Evolutionary conservation across 2,888 invertebrate species (phyloP), one percentile per base, ranked within the genome.

Genomic region (Lepetodrilus schrolli): DNA sequence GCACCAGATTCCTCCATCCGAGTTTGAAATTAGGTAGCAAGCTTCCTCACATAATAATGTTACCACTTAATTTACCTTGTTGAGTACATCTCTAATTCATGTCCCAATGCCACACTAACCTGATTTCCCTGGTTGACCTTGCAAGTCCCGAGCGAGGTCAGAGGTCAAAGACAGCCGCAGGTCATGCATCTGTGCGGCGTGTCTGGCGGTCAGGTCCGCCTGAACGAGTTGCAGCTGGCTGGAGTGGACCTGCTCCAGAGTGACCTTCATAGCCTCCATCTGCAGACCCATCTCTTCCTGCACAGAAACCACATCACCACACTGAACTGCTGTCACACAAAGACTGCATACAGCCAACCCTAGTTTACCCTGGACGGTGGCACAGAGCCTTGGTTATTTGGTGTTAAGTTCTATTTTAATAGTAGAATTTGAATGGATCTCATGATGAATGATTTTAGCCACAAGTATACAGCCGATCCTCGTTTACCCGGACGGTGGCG

Each of bases 211-310:
- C 10, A 83, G 71, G 36, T 84, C 80, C 2, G 82, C 78, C 37
- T 78, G 73, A n/a, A 80, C 74, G 36, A 87, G 75, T 23, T 82
- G 77, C 5, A 81, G 17, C 71, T 86, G 85, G 49, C 83, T 81
- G 20, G 66, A 76, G 74, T 87, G 83, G 23, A 87, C 82, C 76
- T 86, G 85, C 70, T 87, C 86, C 71, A 87, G 74, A 5, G 86
- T 83, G 38, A 82, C 69, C 51, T 82, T 74, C 81, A 86, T 83
- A 4, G 85, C 85, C 51, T 83, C 80, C 43, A 87, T 78, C 76
- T 87, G 85, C 30, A 82, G 79, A 30, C 84, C 82, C 17, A 85
- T 68, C 30, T 87, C 86, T 70, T 83, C 82, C 87, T 87, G 72
- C 10, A 71, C 37, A 26, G 26, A 26, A 21, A 10, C 13, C n/a